Evolutionary conservation across 2,113 vertebrate species (phyloP), one percentile per base, ranked within the genome.

Genomic region (Donacobius atricapilla): DNA sequence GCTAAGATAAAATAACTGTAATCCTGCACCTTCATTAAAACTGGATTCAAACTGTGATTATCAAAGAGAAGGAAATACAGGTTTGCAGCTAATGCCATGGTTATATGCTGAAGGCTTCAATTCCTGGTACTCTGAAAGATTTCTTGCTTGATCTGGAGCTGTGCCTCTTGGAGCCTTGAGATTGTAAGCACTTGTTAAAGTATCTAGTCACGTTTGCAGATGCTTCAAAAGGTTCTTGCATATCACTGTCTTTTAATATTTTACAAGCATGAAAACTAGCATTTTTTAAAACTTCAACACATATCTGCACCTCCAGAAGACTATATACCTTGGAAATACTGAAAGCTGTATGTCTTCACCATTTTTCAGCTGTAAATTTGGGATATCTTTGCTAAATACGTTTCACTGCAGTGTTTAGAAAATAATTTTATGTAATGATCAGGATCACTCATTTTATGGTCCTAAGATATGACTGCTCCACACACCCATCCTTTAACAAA

Each of bases 21-120:
- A 96, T 61, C 63, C 48, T 72, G 40, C 21, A 88, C 45, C 66
- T 90, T 83, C 79, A 83, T 91, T 92, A 88, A 87, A 95, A 90
- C 9, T 88, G 50, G 58, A 83, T 88, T 93, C 63, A 90, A 80
- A 93, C 75, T 65, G 75, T 77, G 79, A 80, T 82, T 94, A 76
- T 82, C 75, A 88, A 95, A 86, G 66, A 69, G 21, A 21, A 86
- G 63, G 53, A 88, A 87, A 48, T 63, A 60, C 0, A 1, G 9
- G n/a, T 33, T 77, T 76, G 40, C 22, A 87, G 48, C 24, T 85
- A 95, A 95, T 60, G 48, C 73, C 44, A 25, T 1, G 3, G 20
- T 28, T 37, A 16, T 53, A 37, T 25, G 44, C 13, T 72, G n/a
- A 82, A 69, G 40, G 4, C 8, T 88, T 69, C 78, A 40, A 0